A percentile compares a stretch with the other conserved stretches of the same genome.
These are phyloP conservation scores for Folsomia candida DNA, from an alignment of 2,888 invertebrate genomes.

Conservation along the genomic window DNA sequence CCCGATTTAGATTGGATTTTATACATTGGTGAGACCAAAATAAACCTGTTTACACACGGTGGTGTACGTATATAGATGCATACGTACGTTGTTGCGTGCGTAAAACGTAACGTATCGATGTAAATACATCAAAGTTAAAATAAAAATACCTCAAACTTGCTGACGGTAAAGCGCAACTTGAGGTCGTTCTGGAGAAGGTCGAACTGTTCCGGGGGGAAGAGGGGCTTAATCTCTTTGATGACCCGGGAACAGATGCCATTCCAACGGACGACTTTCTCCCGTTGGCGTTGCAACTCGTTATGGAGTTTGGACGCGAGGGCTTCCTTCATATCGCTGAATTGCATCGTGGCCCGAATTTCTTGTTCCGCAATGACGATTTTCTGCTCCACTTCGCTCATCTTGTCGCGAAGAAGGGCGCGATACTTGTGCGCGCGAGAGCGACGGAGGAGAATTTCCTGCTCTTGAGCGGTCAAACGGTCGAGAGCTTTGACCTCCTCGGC, in stretches of 20 bases:
- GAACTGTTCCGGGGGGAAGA: constrained; percentile 8
- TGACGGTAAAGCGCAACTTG: constrained; percentile 22
- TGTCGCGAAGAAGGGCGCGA: constrained; percentile 17
- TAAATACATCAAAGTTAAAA: too few species aligned
- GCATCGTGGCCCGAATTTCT: constrained; percentile 21
- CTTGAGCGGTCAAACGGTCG: constrained; percentile 19
- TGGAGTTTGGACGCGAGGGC: constrained; percentile 16
- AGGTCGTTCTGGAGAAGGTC: constrained; percentile 30
- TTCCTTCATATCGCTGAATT: constrained; percentile 22
- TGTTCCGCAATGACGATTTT: constrained; percentile 29
- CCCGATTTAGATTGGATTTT: too few species aligned
- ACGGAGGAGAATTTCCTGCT: constrained; percentile 27
- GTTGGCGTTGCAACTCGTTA: constrained; percentile 26
- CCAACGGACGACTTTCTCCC: constrained; percentile 34
- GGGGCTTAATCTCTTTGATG: constrained; percentile 24
- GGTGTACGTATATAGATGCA: too few species aligned
- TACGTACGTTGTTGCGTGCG: too few species aligned
- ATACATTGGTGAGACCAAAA: too few species aligned
- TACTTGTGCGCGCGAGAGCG: constrained; percentile 19
- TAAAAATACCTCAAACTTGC: constrained; percentile 34
- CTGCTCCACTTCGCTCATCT: constrained; percentile 26
- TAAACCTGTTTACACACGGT: too few species aligned
- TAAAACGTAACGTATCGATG: too few species aligned
- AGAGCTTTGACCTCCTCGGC: constrained; percentile 20
- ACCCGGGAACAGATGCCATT: constrained; percentile 21